Conservation (phyloP, 2,888 invertebrate genomes). For the Chrysina gloriosa region DNA sequence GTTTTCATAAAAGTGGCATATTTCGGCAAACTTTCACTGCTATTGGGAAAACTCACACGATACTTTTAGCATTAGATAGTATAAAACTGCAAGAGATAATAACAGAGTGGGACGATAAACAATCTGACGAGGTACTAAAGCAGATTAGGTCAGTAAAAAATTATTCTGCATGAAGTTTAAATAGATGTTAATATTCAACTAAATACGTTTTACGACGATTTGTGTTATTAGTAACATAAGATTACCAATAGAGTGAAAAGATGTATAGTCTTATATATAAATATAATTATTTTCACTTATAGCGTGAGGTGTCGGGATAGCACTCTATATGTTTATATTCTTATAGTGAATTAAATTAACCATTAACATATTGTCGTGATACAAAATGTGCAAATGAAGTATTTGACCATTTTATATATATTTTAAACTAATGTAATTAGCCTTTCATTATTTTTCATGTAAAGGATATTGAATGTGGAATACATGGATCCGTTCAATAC, state of each 20-base stretch:
- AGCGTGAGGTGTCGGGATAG: too few relatives aligned
- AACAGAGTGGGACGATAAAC: slow-evolving; percentile 38
- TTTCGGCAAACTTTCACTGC: slow-evolving; percentile 45
- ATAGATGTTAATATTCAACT: too few relatives aligned
- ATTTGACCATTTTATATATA: too few relatives aligned
- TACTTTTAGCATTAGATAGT: slow-evolving; percentile 43
- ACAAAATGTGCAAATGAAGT: too few relatives aligned
- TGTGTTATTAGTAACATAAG: too few relatives aligned
- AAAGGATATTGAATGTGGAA: slow-evolving; percentile 28
- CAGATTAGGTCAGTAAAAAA: slow-evolving; percentile 28
- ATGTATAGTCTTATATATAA: too few relatives aligned
- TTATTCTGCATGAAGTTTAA: neutral
- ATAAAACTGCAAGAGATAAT: slow-evolving; percentile 36
- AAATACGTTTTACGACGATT: too few relatives aligned
- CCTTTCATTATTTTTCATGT: neutral
- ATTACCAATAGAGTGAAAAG: too few relatives aligned
- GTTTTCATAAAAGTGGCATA: slow-evolving; percentile 32
- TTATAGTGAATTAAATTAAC: too few relatives aligned
- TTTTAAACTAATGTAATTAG: neutral
- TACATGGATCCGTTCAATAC: slow-evolving; percentile 7
- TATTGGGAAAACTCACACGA: slow-evolving; percentile 41
- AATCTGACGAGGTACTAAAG: slow-evolving; percentile 17
- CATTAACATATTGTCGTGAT: too few relatives aligned
- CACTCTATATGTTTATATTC: too few relatives aligned
- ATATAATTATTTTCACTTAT: too few relatives aligned